Evolutionary conservation across 1,140 invertebrate genomes (phyloP), one percentile per base, ranked within the genome.

Genomic region (Archivesica marissinica): DNA sequence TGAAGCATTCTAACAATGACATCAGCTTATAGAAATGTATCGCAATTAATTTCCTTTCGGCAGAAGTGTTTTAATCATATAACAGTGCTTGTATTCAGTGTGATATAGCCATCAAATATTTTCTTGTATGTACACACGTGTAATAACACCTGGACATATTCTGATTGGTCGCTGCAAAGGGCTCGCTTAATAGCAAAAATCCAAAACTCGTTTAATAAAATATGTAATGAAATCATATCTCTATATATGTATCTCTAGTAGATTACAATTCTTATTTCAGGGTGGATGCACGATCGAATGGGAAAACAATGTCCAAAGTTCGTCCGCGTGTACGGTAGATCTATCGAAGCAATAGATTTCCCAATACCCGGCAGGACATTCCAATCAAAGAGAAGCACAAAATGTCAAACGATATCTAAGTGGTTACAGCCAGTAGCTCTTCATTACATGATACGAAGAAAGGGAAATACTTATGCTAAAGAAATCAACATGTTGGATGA

Each of bases 301-400:
- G 86, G 75, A 28, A 28, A 86, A 1, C 17, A 75, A 0, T 77
- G 85, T 9, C 90, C 90, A 13, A 89, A 86, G 47, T 89, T 90
- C 28, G 82, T 91, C 0, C 61, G 90, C 33, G 85, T 90, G 76
- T 91, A 91, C 75, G 90, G 90, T 0, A 75, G 84, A 28, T 81
- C 87, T 0, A 87, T 89, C 20, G 88, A 89, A 38, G 61, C 74
- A 25, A 38, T 76, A 15, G 89, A 89, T 35, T 91, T 84, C 52
- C 90, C 88, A 20, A 86, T 91, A 0, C 90, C 90, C 23, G 84
- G 88, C 2, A 74, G 83, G 72, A 68, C 77, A 20, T 76, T 76
- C 20, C 47, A 64, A 13, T 68, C 59, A 38, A 82, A 54, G 38
- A 44, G 33, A 0, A 76, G 68, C 17, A 81, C 82, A 68, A 64